Percentiles rank a stretch among this genome's conserved stretches.
These are phyloP conservation scores for Ceriagrion tenellum DNA, from an alignment of 2,888 invertebrate species.

Conservation along the genomic window DNA sequence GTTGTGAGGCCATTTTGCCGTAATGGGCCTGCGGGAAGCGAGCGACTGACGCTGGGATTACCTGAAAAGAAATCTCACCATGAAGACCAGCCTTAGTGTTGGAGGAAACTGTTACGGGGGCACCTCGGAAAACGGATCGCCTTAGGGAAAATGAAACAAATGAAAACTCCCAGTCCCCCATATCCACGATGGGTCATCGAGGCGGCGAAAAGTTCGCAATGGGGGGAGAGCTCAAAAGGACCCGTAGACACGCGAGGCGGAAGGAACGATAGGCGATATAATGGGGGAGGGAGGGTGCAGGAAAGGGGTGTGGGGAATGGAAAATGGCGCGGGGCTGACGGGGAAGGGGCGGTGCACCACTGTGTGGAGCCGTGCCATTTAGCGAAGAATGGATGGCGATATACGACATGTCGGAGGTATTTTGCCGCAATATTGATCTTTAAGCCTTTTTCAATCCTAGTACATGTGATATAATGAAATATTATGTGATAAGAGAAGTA, in stretches of 20 bases:
- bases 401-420: no score
- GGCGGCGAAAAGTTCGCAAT: background rate
- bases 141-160: background rate
- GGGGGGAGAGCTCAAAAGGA: background rate
- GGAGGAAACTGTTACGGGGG: background rate
- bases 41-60: background rate
- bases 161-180: background rate
- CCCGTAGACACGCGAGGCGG: background rate
- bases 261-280: no score
- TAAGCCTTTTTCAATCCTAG: no score
- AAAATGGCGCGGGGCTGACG: no score
- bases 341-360: no score
- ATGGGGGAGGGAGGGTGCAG: no score
- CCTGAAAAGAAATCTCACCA: background rate
- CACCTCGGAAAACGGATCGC: background rate
- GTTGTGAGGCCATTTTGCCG: background rate
- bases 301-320: no score
- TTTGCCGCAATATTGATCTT: no score
- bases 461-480: no score
- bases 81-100: background rate
- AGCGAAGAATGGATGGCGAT: no score
- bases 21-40: background rate
- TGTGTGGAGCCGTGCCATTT: no score
- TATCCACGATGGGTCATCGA: background rate
- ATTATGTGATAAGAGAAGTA: no score